A percentile compares a stretch with the other conserved stretches of the same genome.
Conservation (phyloP, 2,797 vertebrate genomes). For the Anguilla obscura region DNA sequence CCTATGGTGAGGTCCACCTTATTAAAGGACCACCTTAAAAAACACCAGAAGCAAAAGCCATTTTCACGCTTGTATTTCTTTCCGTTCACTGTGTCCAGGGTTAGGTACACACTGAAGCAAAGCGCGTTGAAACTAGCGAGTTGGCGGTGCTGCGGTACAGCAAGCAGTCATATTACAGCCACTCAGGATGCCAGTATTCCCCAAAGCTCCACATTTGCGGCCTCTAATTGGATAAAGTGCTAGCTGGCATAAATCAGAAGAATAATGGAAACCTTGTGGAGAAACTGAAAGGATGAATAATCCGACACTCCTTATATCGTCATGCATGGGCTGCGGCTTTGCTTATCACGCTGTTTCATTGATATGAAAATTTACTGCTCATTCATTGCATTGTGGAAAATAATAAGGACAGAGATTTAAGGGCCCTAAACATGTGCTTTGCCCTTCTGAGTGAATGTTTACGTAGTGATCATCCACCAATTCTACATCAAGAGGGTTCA, state of each 20-base stretch:
- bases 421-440: background rate
- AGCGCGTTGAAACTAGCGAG: background rate
- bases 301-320: background rate
- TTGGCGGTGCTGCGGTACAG: background rate
- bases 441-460: background rate
- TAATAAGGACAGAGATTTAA: background rate
- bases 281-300: background rate
- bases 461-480: background rate
- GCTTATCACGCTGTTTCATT: background rate
- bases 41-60: background rate
- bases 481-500: background rate
- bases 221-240: slow-evolving; percentile 8
- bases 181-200: slow-evolving; percentile 6
- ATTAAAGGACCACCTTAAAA: background rate
- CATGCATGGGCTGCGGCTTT: background rate
- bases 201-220: background rate
- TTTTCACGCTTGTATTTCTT: background rate
- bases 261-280: slow-evolving; percentile 8
- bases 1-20: slow-evolving; percentile 28
- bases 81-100: background rate
- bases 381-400: background rate
- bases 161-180: background rate
- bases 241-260: background rate
- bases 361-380: background rate
- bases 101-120: background rate